A percentile compares a stretch with the other conserved stretches of the same genome.
Evolutionary conservation across 2,888 invertebrate genomes (phyloP).

Genomic region (Mesoligia furuncula): DNA sequence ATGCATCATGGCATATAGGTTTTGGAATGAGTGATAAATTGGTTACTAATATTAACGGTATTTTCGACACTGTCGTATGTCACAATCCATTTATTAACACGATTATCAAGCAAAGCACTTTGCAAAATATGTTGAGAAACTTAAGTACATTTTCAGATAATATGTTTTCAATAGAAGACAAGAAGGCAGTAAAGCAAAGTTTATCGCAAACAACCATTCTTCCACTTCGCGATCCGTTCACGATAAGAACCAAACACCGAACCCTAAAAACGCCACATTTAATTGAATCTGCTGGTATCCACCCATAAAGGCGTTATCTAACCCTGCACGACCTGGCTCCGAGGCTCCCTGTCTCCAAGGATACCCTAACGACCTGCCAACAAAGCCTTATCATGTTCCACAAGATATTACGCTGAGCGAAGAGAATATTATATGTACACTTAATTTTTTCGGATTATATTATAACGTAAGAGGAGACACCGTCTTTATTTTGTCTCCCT

Average conservation of each 20-base stretch:
- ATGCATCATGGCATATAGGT: background rate
- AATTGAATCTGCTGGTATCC: constrained; percentile 59
- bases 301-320: constrained; percentile 56
- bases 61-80: background rate
- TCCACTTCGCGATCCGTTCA: constrained; percentile 32
- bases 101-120: background rate
- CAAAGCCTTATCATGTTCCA: constrained; percentile 58
- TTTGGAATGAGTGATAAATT: background rate
- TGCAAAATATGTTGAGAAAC: background rate
- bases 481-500: constrained; percentile 29
- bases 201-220: constrained; percentile 24
- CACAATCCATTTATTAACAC: background rate
- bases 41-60: background rate
- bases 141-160: background rate
- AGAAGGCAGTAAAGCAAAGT: background rate
- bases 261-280: constrained; percentile 41
- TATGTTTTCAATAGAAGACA: background rate
- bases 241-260: constrained; percentile 33
- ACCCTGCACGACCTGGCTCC: constrained; percentile 33
- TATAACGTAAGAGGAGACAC: constrained; percentile 40
- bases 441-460: constrained; percentile 54
- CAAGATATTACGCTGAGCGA: constrained; percentile 38
- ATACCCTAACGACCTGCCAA: constrained; percentile 57
- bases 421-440: constrained; percentile 53
- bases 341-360: constrained; percentile 55